Conservation (phyloP, 2,113 vertebrate genomes). For the Pelecanus crispus region DNA sequence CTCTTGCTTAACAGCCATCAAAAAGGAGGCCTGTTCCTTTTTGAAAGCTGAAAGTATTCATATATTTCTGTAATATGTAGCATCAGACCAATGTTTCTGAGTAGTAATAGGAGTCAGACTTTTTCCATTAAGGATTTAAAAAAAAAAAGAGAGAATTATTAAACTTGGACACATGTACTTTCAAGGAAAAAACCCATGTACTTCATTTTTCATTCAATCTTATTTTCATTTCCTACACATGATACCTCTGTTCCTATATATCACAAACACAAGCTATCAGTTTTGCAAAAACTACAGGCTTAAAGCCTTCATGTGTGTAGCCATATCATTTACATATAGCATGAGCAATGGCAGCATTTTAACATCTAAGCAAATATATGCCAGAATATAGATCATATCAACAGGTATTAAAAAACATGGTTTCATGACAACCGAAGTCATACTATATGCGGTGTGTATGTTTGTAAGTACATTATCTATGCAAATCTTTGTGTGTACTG, state of each 20-base stretch:
- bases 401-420: neutral
- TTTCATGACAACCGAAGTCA: neutral
- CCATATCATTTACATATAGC: conserved; percentile 25
- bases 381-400: neutral
- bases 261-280: neutral
- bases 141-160: neutral
- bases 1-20: neutral
- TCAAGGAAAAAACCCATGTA: neutral
- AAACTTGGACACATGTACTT: conserved; percentile 30
- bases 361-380: neutral
- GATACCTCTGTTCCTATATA: neutral
- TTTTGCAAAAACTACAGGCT: conserved; percentile 9
- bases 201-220: conserved; percentile 5
- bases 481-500: neutral
- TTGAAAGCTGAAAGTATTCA: neutral
- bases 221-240: neutral
- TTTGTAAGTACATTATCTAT: neutral
- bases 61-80: neutral
- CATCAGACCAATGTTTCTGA: neutral
- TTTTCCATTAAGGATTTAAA: neutral
- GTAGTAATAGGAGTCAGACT: neutral
- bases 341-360: conserved; percentile 74
- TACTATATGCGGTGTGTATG: neutral
- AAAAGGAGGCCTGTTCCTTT: neutral
- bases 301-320: conserved; percentile 34